Evolutionary conservation across 2,113 vertebrate species (phyloP).

Genomic region (Phaethon lepturus): DNA sequence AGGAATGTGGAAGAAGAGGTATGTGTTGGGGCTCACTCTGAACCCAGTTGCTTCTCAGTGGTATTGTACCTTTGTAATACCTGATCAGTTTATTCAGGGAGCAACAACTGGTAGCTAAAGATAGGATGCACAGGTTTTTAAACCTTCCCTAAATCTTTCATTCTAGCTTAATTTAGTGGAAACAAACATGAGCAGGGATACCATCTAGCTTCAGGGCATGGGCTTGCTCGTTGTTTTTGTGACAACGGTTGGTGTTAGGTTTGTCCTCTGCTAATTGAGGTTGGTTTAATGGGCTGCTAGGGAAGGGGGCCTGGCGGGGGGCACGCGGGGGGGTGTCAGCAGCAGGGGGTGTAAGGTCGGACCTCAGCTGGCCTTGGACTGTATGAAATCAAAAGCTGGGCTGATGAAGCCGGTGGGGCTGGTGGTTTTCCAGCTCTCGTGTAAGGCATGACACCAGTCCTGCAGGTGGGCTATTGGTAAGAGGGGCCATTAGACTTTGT

Average conservation of each 20-base stretch:
- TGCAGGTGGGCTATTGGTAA: background rate
- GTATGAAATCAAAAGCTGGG: background rate
- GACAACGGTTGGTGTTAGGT: background rate
- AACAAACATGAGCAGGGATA: conserved; percentile 15
- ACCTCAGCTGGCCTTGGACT: background rate
- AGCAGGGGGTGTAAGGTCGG: background rate
- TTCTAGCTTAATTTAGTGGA: conserved; percentile 51
- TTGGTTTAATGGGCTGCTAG: background rate
- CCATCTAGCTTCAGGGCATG: background rate
- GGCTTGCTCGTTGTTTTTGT: background rate
- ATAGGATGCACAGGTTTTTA: background rate
- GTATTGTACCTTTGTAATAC: background rate
- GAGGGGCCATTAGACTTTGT: background rate
- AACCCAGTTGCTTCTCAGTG: background rate
- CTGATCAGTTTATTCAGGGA: background rate
- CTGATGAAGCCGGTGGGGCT: background rate
- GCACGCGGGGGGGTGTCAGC: accelerated
- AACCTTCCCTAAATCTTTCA: conserved; percentile 4
- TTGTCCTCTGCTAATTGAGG: background rate
- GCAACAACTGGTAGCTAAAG: background rate
- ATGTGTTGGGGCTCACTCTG: background rate
- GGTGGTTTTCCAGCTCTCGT: background rate
- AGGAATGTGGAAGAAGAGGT: background rate
- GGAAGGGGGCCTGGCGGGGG: background rate
- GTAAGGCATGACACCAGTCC: accelerated